Conservation (phyloP, 1,140 invertebrate genomes). For the Ceratina japonica region DNA sequence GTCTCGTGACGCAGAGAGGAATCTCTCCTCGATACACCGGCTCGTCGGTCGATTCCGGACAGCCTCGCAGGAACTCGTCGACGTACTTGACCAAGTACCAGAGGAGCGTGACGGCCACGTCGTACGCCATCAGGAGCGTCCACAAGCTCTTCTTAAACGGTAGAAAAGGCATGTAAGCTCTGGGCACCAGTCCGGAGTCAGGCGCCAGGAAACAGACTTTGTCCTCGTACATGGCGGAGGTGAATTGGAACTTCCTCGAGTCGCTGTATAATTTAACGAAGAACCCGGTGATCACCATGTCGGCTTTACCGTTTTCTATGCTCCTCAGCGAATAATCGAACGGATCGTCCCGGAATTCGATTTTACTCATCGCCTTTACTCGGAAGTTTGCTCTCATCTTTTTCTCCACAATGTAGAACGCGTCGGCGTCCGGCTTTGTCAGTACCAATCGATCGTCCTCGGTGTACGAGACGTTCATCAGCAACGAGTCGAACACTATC, state of each 20-base stretch:
- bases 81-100: slow-evolving; percentile 52
- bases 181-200: slow-evolving; percentile 53
- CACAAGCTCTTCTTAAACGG: slow-evolving; percentile 60
- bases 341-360: slow-evolving; percentile 39
- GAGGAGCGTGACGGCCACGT: slow-evolving; percentile 42
- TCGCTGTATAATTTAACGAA: slow-evolving; percentile 58
- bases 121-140: slow-evolving; percentile 53
- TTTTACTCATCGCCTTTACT: slow-evolving; percentile 6
- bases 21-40: slow-evolving; percentile 28
- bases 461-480: slow-evolving; percentile 48
- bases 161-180: slow-evolving; percentile 65
- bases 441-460: neutral
- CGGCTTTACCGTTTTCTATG: slow-evolving; percentile 43
- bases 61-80: slow-evolving; percentile 4
- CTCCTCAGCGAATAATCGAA: slow-evolving; percentile 47
- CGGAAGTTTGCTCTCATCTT: slow-evolving; percentile 53
- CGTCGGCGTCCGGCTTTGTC: slow-evolving; percentile 47
- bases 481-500: slow-evolving; percentile 53
- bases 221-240: slow-evolving; percentile 50
- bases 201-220: slow-evolving; percentile 62
- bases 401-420: slow-evolving; percentile 50
- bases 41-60: neutral
- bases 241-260: slow-evolving; percentile 54
- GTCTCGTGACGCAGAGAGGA: neutral
- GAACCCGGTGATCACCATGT: slow-evolving; percentile 63